Base-by-base conservation (phyloP, 2,888 invertebrate genomes). In the Drosophila pegasa region DNA sequence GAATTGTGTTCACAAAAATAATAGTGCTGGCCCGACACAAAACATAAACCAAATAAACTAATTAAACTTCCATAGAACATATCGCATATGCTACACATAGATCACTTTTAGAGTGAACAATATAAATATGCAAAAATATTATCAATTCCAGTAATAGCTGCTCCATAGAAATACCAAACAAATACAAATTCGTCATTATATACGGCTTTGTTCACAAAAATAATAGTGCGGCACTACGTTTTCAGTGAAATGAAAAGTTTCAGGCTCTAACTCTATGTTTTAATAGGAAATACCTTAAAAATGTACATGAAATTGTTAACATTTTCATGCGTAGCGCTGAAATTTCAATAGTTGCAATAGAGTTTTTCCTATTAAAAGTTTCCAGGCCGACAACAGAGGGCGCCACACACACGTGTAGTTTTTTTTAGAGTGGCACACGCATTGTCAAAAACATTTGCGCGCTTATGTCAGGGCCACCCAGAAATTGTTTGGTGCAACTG, bases 381-480 rank as follows among this genome's bases (percentile, higher is more conserved):
- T 40, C 5, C 29, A 52, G 31, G 31, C 14, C 33, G 56, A 22
- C 69, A 59, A 56, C 68, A 61, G 70, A 29, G 69, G 70, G 69
- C 60, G 69, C 60, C 69, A 68, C 52, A 45, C 54, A 31, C 31
- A 25, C 22, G n/a, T n/a, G n/a, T n/a, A n/a, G n/a, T n/a, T 10
- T 18, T 20, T 40, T 45, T 45, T 40, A 29, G 55, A 54, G 51
- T 20, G 14, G 40, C 61, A 59, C 48, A 62, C 56, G 58, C 60
- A 54, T 65, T 82, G 80, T 79, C 80, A 75, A 63, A 75, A 72
- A 68, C 70, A 79, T 70, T 80, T 69, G 66, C 69, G 55, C 63
- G 63, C 66, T 67, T 82, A 62, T 66, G 71, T 75, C 79, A 55
- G 47, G 67, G 68, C 84, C 80, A 83, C 80, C 80, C 87, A 80